phyloP scores from a whole-genome alignment of 2,888 invertebrate species.

The Dorcus hopei region DNA sequence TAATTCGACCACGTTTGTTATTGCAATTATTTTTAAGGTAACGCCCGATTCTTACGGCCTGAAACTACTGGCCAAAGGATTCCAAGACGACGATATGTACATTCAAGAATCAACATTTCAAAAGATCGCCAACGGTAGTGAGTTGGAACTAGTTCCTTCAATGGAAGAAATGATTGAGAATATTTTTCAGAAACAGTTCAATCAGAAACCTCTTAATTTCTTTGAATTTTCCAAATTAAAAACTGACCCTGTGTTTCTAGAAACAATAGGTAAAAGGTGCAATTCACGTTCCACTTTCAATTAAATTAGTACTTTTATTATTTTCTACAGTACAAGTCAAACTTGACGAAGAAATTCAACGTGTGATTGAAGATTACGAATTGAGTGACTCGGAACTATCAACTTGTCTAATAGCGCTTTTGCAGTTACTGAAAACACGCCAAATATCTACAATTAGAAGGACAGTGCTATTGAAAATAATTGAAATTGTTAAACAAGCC shows the following conservation, averaged over 20 bases:
- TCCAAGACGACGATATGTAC: not conserved
- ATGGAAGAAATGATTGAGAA: constrained; percentile 33
- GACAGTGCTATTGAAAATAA: constrained; percentile 32
- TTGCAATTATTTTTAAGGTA: not conserved
- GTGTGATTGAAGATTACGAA: constrained; percentile 15
- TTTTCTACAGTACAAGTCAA: constrained; percentile 20
- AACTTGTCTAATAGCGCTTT: constrained; percentile 33
- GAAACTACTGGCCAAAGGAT: constrained; percentile 26
- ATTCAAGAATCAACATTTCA: constrained; percentile 10
- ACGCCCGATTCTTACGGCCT: constrained; percentile 33
- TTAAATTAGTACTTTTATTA: not conserved
- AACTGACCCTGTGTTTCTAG: constrained; percentile 40
- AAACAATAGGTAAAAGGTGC: constrained; percentile 33
- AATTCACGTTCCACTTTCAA: constrained; percentile 4
- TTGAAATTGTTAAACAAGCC: constrained; percentile 31
- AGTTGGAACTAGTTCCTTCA: constrained; percentile 40
- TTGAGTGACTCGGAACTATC: constrained; percentile 26
- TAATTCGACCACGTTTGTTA: not conserved
- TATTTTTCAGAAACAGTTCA: constrained; percentile 27
- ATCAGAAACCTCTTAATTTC: constrained; percentile 20
- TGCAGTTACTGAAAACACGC: constrained; percentile 38
- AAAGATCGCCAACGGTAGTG: constrained; percentile 39
- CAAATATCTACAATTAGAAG: constrained; percentile 29
- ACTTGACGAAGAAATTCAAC: constrained; percentile 16
- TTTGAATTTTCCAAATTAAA: constrained; percentile 35